These are phyloP conservation scores for Lichenostomus cassidix DNA, from an alignment of 2,113 vertebrate species.

Conservation along the genomic window DNA sequence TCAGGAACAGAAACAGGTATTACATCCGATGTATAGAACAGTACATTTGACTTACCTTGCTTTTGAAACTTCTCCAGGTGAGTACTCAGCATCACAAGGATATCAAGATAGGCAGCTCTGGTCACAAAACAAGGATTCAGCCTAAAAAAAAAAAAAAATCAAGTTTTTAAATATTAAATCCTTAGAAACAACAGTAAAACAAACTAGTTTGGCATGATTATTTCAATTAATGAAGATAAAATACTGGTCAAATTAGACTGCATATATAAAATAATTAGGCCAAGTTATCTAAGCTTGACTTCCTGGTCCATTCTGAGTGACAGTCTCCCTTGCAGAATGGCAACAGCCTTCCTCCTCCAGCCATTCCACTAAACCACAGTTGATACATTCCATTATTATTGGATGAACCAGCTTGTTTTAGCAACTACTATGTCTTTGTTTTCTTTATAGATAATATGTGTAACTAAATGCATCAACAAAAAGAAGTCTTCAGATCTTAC, in stretches of 20 bases:
- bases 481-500: neutral
- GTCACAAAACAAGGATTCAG: slow-evolving; percentile 89
- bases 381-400: neutral
- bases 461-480: neutral
- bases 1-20: neutral
- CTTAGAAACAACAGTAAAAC: neutral
- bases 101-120: slow-evolving; percentile 86
- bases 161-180: slow-evolving; percentile 14
- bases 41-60: slow-evolving; percentile 46
- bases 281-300: neutral
- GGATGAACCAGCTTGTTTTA: neutral
- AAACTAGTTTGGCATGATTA: neutral
- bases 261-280: neutral
- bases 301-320: neutral
- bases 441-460: neutral
- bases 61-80: slow-evolving; percentile 53
- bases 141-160: slow-evolving; percentile 67
- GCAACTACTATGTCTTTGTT: neutral
- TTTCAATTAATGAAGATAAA: neutral
- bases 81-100: slow-evolving; percentile 79
- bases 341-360: neutral
- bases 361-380: neutral
- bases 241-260: neutral
- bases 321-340: neutral
- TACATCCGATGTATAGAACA: neutral